Evolutionary conservation across 1,140 invertebrate species (phyloP).

Genomic region (Calycopis cecrops): DNA sequence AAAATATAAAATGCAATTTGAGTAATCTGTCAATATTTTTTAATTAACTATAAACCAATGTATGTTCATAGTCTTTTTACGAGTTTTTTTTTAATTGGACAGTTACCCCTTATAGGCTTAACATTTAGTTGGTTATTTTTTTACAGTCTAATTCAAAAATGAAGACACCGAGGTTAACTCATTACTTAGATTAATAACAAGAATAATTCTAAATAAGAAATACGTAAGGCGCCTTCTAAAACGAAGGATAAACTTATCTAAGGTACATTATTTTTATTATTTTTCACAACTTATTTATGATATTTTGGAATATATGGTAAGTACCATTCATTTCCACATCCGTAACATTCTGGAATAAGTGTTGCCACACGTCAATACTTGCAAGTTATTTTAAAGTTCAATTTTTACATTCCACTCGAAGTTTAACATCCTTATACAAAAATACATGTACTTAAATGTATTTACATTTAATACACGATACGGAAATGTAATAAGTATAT

Average conservation of each 20-base stretch:
- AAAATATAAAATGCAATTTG: slow-evolving; percentile 35
- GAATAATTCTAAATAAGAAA: slow-evolving; percentile 24
- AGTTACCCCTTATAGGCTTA: not conserved
- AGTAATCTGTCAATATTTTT: slow-evolving; percentile 20
- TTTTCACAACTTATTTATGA: not conserved
- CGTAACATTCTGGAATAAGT: slow-evolving; percentile 8
- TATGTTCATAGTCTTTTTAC: too few species aligned
- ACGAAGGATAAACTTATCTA: slow-evolving; percentile 40
- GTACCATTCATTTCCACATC: slow-evolving; percentile 3
- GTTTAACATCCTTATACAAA: not conserved
- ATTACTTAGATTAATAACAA: slow-evolving; percentile 15
- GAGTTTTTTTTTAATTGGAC: not conserved
- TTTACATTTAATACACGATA: too few species aligned
- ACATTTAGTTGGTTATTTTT: not conserved
- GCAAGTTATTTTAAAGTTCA: too few species aligned
- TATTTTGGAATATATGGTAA: slow-evolving; percentile 1
- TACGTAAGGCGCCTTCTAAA: slow-evolving; percentile 48
- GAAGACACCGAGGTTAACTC: slow-evolving; percentile 14
- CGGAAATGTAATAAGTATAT: too few species aligned
- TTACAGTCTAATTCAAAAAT: slow-evolving; percentile 16
- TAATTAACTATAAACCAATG: not conserved
- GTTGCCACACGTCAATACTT: not conserved
- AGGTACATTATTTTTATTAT: slow-evolving; percentile 14
- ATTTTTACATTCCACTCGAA: not conserved
- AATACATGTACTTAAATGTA: too few species aligned